phyloP scores from a whole-genome alignment of 2,888 invertebrate species.

The Tupiocoris notatus region DNA sequence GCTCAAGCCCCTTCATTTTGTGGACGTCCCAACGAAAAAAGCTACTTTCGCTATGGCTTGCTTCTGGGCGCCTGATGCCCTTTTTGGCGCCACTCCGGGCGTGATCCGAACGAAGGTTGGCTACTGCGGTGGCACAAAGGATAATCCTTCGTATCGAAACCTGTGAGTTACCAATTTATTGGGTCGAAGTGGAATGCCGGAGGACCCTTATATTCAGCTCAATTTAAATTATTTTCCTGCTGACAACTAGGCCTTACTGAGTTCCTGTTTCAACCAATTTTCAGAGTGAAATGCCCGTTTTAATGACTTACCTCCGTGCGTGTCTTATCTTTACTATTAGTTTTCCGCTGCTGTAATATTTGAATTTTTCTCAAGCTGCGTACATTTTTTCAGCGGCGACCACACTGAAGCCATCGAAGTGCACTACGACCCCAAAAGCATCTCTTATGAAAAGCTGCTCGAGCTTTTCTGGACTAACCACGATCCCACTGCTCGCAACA shows the following conservation, averaged over 20 bases:
- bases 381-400: conserved; percentile 71
- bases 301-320: too few species aligned
- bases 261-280: too few species aligned
- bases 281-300: too few species aligned
- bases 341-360: too few species aligned
- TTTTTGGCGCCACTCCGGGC: conserved; percentile 72
- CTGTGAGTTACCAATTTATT: conserved; percentile 72
- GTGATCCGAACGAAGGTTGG: conserved; percentile 91
- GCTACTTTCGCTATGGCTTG: conserved; percentile 93
- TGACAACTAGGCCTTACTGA: too few species aligned
- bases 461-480: conserved; percentile 90
- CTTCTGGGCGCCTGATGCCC: conserved; percentile 87
- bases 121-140: conserved; percentile 81
- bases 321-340: too few species aligned
- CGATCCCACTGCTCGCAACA: conserved; percentile 80
- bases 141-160: conserved; percentile 78
- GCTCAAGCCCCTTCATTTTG: conserved; percentile 61
- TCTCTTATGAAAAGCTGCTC: conserved; percentile 73
- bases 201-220: too few species aligned
- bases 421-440: conserved; percentile 78
- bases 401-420: conserved; percentile 93
- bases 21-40: conserved; percentile 64
- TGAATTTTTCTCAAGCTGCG: too few species aligned
- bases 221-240: too few species aligned
- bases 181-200: too few species aligned